Percentiles rank a stretch among this genome's conserved stretches.
These are phyloP conservation scores for Peribatodes rhomboidaria DNA, from an alignment of 2,888 invertebrate genomes.

Conservation along the genomic window DNA sequence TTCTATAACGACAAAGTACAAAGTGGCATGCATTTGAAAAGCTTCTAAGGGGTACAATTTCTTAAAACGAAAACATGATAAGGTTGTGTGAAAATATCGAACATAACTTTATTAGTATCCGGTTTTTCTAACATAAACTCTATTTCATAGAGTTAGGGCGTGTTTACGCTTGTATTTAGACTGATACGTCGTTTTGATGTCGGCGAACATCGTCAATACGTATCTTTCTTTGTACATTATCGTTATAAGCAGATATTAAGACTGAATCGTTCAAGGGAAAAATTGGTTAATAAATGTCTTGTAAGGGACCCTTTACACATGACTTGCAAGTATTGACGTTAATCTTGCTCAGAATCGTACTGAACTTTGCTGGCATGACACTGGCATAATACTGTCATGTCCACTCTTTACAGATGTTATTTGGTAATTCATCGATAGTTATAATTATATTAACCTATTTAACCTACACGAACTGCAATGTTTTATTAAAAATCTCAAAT, in stretches of 20 bases:
- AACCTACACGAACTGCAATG: no score
- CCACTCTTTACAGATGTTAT: no score
- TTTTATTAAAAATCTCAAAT: no score
- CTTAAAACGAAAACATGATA: slow-evolving; percentile 69
- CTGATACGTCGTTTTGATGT: slow-evolving; percentile 54
- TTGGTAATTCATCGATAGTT: no score
- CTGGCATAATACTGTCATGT: no score
- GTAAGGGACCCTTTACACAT: slow-evolving; percentile 49
- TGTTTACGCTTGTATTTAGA: slow-evolving; percentile 35
- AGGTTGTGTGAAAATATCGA: slow-evolving; percentile 79
- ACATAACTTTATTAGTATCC: slow-evolving; percentile 70
- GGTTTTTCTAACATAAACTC: neutral
- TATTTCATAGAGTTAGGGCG: slow-evolving; percentile 20
- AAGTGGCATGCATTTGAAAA: slow-evolving; percentile 21
- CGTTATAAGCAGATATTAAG: slow-evolving; percentile 79
- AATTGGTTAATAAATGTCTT: slow-evolving; percentile 81
- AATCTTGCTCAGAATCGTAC: no score
- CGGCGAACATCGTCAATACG: slow-evolving; percentile 71
- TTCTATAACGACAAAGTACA: accelerated
- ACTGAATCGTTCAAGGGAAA: slow-evolving; percentile 80
- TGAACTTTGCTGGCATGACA: no score
- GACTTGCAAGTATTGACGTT: slow-evolving; percentile 9
- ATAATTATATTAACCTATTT: no score
- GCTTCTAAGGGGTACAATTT: neutral
- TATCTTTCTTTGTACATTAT: slow-evolving; percentile 76